Conservation (phyloP, 2,888 invertebrate species). For the Exocentrus adspersus region DNA sequence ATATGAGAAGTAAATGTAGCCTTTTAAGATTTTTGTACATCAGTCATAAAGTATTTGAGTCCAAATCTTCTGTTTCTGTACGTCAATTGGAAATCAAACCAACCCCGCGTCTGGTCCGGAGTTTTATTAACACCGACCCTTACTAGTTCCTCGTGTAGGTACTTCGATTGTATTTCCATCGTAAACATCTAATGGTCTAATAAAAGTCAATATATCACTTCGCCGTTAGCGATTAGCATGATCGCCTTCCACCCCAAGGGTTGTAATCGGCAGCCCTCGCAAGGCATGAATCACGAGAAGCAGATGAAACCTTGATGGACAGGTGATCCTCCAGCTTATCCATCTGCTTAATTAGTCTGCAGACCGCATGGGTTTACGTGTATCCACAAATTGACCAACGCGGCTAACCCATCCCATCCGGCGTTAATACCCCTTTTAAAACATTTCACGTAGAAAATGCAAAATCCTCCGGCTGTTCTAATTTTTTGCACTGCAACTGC, state of each 20-base stretch:
- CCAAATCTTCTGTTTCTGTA: too few relatives aligned
- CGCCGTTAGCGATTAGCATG: constrained; percentile 40
- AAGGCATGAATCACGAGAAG: constrained; percentile 55
- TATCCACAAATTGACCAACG: constrained; percentile 31
- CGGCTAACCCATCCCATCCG: constrained; percentile 16
- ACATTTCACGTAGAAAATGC: too few relatives aligned
- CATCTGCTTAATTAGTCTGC: constrained; percentile 49
- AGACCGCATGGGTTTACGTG: constrained; percentile 31
- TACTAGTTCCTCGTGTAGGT: constrained; percentile 24
- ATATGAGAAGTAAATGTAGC: too few relatives aligned
- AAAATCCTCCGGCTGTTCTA: too few relatives aligned
- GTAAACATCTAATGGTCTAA: constrained; percentile 49
- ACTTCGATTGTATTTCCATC: constrained; percentile 30
- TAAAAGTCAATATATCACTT: constrained; percentile 52
- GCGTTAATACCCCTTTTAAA: too few relatives aligned
- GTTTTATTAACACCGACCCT: constrained; percentile 41
- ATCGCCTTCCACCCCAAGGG: constrained; percentile 32
- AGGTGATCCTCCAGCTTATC: constrained; percentile 51
- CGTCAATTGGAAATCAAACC: constrained; percentile 39
- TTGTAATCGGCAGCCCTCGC: constrained; percentile 31
- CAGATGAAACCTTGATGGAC: constrained; percentile 55
- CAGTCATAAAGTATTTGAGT: too few relatives aligned
- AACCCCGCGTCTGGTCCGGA: constrained; percentile 35
- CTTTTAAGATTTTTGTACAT: too few relatives aligned
- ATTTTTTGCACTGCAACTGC: too few relatives aligned